A percentile compares a stretch with the other conserved stretches of the same genome.
Conservation (phyloP, 2,888 invertebrate genomes). For the Lasioglossum leucozonium region DNA sequence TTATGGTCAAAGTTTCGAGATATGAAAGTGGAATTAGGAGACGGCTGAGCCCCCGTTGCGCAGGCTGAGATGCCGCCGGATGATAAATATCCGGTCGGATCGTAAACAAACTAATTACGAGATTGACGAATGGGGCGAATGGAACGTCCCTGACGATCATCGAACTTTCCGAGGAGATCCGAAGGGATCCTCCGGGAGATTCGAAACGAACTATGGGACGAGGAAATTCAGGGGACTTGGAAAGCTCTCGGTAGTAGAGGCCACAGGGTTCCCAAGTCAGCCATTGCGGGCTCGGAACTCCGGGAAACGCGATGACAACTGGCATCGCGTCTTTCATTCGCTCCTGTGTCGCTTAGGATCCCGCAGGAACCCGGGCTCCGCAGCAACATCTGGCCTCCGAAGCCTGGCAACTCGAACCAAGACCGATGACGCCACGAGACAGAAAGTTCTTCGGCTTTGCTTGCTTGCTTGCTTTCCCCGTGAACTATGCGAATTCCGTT, state of each 20-base stretch:
- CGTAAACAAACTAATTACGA: constrained; percentile 40
- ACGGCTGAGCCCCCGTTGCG: constrained; percentile 5
- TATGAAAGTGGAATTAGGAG: constrained; percentile 56
- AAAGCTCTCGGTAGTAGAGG: neutral
- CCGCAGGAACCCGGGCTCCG: neutral
- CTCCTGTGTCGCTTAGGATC: constrained; percentile 17
- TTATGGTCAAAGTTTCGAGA: constrained; percentile 55
- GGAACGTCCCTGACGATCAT: neutral
- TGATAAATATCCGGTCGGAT: constrained; percentile 33
- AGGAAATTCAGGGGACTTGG: neutral
- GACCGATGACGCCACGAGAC: constrained; percentile 48
- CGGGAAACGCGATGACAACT: constrained; percentile 21
- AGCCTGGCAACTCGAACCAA: constrained; percentile 40
- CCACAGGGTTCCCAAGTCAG: neutral
- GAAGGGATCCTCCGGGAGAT: neutral
- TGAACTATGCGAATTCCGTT: constrained; percentile 43
- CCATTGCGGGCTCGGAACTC: constrained; percentile 14
- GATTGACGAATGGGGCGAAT: constrained; percentile 22
- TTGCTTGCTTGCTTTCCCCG: constrained; percentile 17
- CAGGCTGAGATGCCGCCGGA: constrained; percentile 3
- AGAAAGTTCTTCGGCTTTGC: constrained; percentile 36
- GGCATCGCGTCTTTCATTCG: neutral
- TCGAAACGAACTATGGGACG: neutral
- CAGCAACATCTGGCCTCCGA: constrained; percentile 43
- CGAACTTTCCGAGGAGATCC: constrained; percentile 10